These are phyloP conservation scores for Emesis castigata DNA, from an alignment of 2,888 invertebrate genomes.

Conservation along the genomic window DNA sequence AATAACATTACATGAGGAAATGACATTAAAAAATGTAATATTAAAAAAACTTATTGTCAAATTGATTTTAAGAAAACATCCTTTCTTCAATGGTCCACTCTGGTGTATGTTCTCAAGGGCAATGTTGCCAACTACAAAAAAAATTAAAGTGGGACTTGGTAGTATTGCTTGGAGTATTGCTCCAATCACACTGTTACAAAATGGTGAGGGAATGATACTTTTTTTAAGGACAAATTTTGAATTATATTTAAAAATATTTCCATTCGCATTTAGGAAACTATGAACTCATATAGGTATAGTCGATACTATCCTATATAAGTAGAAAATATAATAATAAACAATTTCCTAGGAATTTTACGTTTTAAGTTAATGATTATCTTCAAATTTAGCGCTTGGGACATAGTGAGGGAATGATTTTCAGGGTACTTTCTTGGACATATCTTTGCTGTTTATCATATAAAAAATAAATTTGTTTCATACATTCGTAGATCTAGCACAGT, in stretches of 20 bases:
- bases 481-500: background rate
- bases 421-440: background rate
- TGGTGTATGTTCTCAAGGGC: no score
- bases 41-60: no score
- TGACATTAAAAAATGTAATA: background rate
- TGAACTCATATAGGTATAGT: no score
- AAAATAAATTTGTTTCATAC: background rate
- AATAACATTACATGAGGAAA: background rate
- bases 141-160: background rate
- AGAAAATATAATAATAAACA: no score
- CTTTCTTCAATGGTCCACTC: no score
- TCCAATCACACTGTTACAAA: no score
- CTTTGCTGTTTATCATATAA: background rate
- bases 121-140: background rate
- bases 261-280: no score
- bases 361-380: no score
- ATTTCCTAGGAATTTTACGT: background rate
- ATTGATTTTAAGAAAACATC: no score
- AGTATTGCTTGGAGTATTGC: background rate
- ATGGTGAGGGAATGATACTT: background rate
- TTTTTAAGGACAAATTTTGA: background rate
- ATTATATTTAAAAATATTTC: background rate
- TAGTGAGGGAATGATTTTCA: no score
- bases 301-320: no score
- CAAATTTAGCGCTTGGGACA: no score